These are phyloP conservation scores for Panzeria rudis DNA, from an alignment of 2,888 invertebrate species.

Conservation along the genomic window DNA sequence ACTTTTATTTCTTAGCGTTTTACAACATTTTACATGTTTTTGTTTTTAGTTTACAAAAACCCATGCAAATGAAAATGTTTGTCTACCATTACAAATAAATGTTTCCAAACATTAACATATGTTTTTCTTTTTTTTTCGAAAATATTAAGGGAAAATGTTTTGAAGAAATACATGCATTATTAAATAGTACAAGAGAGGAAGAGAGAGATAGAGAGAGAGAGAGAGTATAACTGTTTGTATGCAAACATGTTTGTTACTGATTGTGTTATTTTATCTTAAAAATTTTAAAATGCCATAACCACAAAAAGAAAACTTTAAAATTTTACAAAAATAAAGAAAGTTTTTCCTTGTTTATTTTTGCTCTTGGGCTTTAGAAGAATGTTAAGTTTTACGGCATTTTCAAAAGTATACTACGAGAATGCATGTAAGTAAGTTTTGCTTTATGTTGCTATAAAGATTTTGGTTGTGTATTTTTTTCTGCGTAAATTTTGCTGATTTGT, in stretches of 20 bases:
- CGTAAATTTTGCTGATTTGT: neutral
- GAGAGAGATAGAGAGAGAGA: too few species aligned
- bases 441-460: slow-evolving; percentile 36
- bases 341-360: slow-evolving; percentile 8
- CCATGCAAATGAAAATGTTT: slow-evolving; percentile 13
- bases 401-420: neutral
- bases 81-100: slow-evolving; percentile 36
- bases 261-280: slow-evolving; percentile 41
- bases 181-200: neutral
- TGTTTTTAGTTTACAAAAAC: slow-evolving; percentile 1
- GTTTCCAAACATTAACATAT: slow-evolving; percentile 43
- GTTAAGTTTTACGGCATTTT: slow-evolving; percentile 30
- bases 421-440: neutral
- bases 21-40: neutral
- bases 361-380: slow-evolving; percentile 15
- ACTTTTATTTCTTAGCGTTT: neutral
- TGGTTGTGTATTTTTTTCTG: slow-evolving; percentile 11
- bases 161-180: neutral
- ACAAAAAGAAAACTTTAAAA: slow-evolving; percentile 1
- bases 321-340: too few species aligned
- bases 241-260: neutral
- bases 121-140: slow-evolving; percentile 22
- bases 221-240: neutral
- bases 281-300: slow-evolving; percentile 62
- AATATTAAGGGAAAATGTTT: neutral